These are phyloP conservation scores for Mesocricetus auratus DNA, from an alignment of 2,113 vertebrate species.

Conservation along the genomic window DNA sequence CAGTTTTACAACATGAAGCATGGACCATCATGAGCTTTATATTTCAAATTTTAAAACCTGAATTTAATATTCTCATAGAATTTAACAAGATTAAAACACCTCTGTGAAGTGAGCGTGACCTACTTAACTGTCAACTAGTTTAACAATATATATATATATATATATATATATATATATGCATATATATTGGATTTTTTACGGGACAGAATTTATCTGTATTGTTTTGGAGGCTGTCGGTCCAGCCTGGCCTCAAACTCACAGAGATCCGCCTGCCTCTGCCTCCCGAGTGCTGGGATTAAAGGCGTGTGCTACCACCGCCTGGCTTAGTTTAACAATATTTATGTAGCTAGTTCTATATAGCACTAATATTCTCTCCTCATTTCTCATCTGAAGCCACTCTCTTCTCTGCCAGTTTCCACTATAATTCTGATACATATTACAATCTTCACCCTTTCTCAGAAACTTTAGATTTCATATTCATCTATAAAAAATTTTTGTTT, in stretches of 20 bases:
- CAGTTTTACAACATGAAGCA: background rate
- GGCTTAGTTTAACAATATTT: too few species aligned
- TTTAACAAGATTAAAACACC: constrained; percentile 32
- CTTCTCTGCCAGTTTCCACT: background rate
- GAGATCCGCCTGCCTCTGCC: too few species aligned
- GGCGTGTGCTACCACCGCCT: too few species aligned
- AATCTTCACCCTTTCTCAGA: background rate
- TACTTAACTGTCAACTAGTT: background rate
- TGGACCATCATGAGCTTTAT: background rate
- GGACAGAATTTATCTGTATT: too few species aligned
- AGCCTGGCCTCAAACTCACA: too few species aligned
- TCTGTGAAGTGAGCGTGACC: background rate
- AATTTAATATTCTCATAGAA: constrained; percentile 9
- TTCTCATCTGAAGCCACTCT: too few species aligned
- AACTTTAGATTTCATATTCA: background rate
- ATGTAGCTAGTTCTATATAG: background rate
- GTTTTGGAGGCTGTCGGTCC: too few species aligned
- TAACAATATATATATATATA: too few species aligned
- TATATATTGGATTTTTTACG: too few species aligned
- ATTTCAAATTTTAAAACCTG: constrained; percentile 32
- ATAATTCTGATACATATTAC: background rate
- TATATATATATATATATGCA: too few species aligned
- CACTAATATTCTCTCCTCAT: background rate
- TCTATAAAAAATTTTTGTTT: background rate
- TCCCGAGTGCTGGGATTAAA: too few species aligned